Conservation (phyloP, 2,113 vertebrate species). For the Bucco capensis region DNA sequence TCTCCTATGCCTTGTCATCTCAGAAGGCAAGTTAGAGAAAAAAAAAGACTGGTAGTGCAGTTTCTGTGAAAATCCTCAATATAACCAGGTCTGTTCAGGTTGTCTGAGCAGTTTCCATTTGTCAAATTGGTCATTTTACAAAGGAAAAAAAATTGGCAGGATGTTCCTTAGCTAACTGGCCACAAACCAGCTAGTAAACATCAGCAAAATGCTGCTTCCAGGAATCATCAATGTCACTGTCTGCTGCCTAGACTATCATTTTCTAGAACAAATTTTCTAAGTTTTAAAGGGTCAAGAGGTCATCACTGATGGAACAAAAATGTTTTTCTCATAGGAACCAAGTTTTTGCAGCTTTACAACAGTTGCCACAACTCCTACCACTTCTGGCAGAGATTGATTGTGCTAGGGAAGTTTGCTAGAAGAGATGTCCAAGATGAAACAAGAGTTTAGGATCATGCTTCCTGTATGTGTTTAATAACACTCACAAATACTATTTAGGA, state of each 20-base stretch:
- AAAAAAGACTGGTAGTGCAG: neutral
- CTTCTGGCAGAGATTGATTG: neutral
- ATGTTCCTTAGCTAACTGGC: neutral
- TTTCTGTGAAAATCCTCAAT: neutral
- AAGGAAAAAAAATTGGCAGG: neutral
- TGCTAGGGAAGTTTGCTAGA: neutral
- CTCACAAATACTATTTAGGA: neutral
- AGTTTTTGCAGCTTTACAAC: neutral
- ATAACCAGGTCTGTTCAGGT: neutral
- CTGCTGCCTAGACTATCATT: neutral
- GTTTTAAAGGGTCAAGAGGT: neutral
- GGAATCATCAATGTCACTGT: neutral
- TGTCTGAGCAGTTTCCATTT: neutral
- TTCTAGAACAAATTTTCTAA: neutral
- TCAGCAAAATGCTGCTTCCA: neutral
- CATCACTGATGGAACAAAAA: neutral
- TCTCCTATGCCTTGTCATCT: neutral
- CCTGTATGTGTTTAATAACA: neutral
- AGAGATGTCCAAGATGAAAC: neutral
- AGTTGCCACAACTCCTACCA: neutral
- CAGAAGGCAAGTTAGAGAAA: neutral
- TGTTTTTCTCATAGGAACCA: neutral
- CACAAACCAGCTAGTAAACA: neutral
- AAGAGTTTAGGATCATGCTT: neutral
- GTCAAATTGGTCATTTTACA: neutral